phyloP scores from a whole-genome alignment of 2,888 invertebrate genomes.

The Plusia festucae region DNA sequence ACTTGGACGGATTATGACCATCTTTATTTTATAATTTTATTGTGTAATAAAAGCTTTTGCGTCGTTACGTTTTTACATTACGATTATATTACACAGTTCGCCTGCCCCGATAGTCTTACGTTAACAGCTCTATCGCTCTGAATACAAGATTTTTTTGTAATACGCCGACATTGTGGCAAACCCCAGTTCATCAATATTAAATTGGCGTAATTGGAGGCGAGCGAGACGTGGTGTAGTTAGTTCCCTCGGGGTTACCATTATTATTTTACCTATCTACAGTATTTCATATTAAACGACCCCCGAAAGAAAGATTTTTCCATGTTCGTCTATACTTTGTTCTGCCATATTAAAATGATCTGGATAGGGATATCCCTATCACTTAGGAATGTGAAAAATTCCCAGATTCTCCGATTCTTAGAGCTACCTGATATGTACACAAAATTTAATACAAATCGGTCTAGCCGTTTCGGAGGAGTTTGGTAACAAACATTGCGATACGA shows the following conservation, averaged over 20 bases:
- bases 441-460: too few species aligned
- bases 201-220: constrained; percentile 32
- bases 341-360: too few species aligned
- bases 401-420: too few species aligned
- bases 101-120: constrained; percentile 32
- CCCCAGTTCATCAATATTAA: constrained; percentile 45
- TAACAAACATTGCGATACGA: too few species aligned
- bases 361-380: too few species aligned
- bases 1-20: constrained; percentile 5
- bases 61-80: constrained; percentile 19
- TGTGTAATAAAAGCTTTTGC: constrained; percentile 10
- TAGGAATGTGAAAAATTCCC: too few species aligned
- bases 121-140: constrained; percentile 12
- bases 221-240: constrained; percentile 32
- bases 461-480: too few species aligned
- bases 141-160: constrained; percentile 16
- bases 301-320: neutral
- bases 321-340: too few species aligned
- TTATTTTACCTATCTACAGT: constrained; percentile 10
- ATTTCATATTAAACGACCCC: constrained; percentile 12
- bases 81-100: constrained; percentile 34
- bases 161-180: constrained; percentile 18
- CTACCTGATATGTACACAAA: too few species aligned
- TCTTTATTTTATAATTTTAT: constrained; percentile 7
- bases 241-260: constrained; percentile 32